These are phyloP conservation scores for Torymus auratus DNA, from an alignment of 2,888 invertebrate genomes.

Conservation along the genomic window DNA sequence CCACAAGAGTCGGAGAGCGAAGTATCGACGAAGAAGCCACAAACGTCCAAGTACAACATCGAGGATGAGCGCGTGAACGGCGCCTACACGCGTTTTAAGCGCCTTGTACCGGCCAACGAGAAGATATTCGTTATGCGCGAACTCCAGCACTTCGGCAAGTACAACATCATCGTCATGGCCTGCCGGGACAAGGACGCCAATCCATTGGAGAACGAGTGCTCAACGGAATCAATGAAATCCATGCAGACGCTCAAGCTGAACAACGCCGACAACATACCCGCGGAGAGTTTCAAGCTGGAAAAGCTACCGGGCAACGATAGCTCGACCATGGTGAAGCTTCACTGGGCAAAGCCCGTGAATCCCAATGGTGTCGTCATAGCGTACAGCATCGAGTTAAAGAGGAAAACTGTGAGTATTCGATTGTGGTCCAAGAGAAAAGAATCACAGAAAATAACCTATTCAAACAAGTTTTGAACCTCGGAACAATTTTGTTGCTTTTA, in stretches of 20 bases:
- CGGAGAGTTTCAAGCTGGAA: conserved; percentile 65
- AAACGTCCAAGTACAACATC: conserved; percentile 59
- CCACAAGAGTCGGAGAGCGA: neutral
- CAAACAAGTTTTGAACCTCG: too few species aligned
- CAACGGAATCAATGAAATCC: conserved; percentile 77
- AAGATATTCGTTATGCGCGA: conserved; percentile 79
- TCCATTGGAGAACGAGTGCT: conserved; percentile 78
- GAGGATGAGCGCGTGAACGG: conserved; percentile 62
- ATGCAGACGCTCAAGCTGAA: conserved; percentile 77
- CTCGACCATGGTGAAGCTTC: conserved; percentile 81
- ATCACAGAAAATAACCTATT: too few species aligned
- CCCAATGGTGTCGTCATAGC: conserved; percentile 94
- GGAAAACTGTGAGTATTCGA: conserved; percentile 65
- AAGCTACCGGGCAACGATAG: conserved; percentile 67
- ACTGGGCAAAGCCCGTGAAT: conserved; percentile 88
- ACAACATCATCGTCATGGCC: conserved; percentile 86
- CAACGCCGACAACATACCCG: conserved; percentile 72
- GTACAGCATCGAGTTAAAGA: conserved; percentile 87
- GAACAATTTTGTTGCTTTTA: too few species aligned
- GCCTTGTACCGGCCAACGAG: conserved; percentile 66
- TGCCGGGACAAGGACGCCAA: conserved; percentile 82
- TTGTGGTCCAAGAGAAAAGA: too few species aligned
- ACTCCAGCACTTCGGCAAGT: conserved; percentile 87
- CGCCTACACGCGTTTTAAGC: conserved; percentile 60
- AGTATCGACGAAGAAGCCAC: neutral